phyloP scores from a whole-genome alignment of 2,797 vertebrate species.

The Phrynocephalus forsythii region DNA sequence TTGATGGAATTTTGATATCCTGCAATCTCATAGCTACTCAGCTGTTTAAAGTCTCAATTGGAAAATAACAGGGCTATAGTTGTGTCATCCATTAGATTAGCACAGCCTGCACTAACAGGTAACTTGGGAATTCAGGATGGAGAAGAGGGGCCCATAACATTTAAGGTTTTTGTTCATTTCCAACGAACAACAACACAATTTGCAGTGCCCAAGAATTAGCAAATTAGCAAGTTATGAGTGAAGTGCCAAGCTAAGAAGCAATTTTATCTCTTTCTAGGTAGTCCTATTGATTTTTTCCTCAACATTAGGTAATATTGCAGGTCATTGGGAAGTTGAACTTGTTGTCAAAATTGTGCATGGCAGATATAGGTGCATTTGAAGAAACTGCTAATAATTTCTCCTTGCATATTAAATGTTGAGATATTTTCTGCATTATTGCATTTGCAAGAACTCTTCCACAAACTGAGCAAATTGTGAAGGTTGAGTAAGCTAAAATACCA shows the following conservation, averaged over 20 bases:
- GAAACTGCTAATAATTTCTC: too few species aligned
- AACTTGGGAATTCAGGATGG: neutral
- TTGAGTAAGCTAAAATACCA: too few species aligned
- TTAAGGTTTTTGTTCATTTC: neutral
- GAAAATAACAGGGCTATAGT: neutral
- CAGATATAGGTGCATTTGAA: too few species aligned
- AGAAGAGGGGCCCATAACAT: neutral
- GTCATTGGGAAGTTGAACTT: neutral
- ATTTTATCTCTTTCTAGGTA: neutral
- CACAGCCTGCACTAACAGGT: neutral
- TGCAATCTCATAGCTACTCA: neutral
- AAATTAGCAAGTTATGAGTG: neutral
- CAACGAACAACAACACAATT: too few species aligned
- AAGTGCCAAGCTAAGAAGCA: neutral
- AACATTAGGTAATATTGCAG: neutral
- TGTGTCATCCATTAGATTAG: neutral
- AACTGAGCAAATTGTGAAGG: too few species aligned
- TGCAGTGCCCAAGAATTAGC: neutral
- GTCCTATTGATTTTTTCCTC: neutral
- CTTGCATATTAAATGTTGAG: neutral
- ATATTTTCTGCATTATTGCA: neutral
- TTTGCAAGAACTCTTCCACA: too few species aligned
- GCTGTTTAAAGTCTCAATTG: neutral
- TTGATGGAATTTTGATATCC: neutral
- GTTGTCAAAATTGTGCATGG: neutral